Base-by-base conservation (phyloP, 2,113 vertebrate genomes). In the Dicaeum eximium region DNA sequence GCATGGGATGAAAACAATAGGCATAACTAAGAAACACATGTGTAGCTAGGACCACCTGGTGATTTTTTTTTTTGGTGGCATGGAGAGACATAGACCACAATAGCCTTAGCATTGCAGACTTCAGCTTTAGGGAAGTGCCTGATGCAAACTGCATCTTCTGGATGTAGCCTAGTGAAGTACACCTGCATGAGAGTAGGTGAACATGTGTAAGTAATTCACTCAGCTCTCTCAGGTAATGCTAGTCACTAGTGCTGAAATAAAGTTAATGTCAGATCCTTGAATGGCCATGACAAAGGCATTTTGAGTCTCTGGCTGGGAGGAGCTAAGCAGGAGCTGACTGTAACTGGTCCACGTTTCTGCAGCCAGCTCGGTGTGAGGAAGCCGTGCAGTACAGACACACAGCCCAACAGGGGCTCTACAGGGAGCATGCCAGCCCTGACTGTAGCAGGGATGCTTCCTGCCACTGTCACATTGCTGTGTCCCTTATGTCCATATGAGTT, bases 381-480 rank as follows among this genome's bases (percentile, higher is more conserved):
- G 78, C 51, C 9, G 3, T 17, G 51, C 30, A 19, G 58, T 15
- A 21, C 31, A 48, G 4, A 40, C 0, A 4, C 45, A 21, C 31
- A 33, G 51, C 56, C 1, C 1, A 3, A 11, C 24, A 15, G 47
- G 1, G 3, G 21, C 8, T 48, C 67, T 30, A 6, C 10, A 13
- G 65, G 65, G 70, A 57, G 24, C 44, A 45, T 11, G 2, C 11
- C 1, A 10, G 6, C 25, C 3, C 0, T 2, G 30, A 30, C n/a
- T 3, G 0, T 14, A 22, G 38, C 47, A 42, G 25, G 35, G 69
- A 44, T 53, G 64, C 56, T 67, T 47, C 86, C 65, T 42, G 71
- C 62, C 69, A 72, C 77, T 19, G 19, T 23, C 50, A 18, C 1
- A 33, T 10, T 61, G 44, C 37, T 30, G 7, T 1, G 1, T 31